These are phyloP conservation scores for Phrynosoma platyrhinos DNA, from an alignment of 2,113 vertebrate species.

Conservation along the genomic window DNA sequence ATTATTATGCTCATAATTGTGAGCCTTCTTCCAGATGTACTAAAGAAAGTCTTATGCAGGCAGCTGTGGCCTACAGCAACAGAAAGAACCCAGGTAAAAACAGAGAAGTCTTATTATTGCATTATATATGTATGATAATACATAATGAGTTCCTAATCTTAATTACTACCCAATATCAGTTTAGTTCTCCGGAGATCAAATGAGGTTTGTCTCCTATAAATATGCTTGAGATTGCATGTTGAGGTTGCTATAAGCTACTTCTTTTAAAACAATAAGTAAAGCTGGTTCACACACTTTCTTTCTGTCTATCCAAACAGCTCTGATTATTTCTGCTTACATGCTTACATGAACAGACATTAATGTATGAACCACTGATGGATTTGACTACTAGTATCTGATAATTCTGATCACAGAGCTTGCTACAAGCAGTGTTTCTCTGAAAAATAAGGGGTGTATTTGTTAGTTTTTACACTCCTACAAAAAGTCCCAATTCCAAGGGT, in stretches of 20 bases:
- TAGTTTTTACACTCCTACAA: neutral
- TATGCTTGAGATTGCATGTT: neutral
- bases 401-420: neutral
- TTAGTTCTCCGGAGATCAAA: neutral
- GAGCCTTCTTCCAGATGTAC: constrained; percentile 93
- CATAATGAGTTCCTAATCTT: neutral
- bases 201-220: neutral
- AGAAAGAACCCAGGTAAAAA: constrained; percentile 91
- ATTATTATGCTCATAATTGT: constrained; percentile 91
- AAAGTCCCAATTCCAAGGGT: neutral
- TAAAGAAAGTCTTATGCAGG: constrained; percentile 92
- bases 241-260: neutral
- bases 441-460: neutral
- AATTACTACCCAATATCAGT: neutral
- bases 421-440: neutral
- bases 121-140: neutral
- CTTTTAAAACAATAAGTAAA: neutral
- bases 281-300: neutral
- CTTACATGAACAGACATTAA: neutral
- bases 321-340: neutral
- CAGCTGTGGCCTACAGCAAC: constrained; percentile 94
- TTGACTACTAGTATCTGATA: neutral
- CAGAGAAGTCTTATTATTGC: neutral
- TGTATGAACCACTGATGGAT: constrained; percentile 1
- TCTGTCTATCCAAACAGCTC: neutral